Evolutionary conservation across 2,888 invertebrate species (phyloP), one percentile per base, ranked within the genome.

Genomic region (Melanostoma mellinum): DNA sequence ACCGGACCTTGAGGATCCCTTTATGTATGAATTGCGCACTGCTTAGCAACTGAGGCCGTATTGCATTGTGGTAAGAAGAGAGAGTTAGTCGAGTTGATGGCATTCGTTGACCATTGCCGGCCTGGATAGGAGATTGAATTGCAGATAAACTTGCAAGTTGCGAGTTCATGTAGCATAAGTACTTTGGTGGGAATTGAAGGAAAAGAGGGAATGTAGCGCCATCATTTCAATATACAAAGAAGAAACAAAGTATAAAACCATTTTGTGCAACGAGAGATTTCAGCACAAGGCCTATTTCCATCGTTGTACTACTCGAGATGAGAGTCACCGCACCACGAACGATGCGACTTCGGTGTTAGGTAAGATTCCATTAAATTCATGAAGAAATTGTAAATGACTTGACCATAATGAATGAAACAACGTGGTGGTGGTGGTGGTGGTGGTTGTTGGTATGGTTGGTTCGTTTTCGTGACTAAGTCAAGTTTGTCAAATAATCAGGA

Each of bases 331-430:
- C 20, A 20, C 20, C 20, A 20, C 20, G 20, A 20, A 20, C 20
- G 20, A 20, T 20, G 58, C 42, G 33, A 42, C 9, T 48, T 58
- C 32, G 6, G 32, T 35, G 33, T 60, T 71, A 58, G 50, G 58
- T 60, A 71, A 71, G 69, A 71, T 71, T 69, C 36, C 38, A 58
- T 69, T 33, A 50, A 50, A 52, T 20, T 46, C 38, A 42, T 58
- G 58, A 52, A 71, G 58, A 71, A 71, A 71, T 60, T 10, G 50
- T 38, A 44, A 71, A 40, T 71, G 58, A 60, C 50, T 58, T 71
- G 58, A 60, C 50, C 69, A 35, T 60, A 58, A 35, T 30, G 32
- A 40, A 42, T 44, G 33, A 20, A 20, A 20, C 20, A 20, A 20
- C 20, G 20, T 20, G 20, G 20, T 20, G 20, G 20, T 20, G 20